Evolutionary conservation across 2,797 vertebrate species (phyloP), one percentile per base, ranked within the genome.

Genomic region (Sebastes steindachneri): DNA sequence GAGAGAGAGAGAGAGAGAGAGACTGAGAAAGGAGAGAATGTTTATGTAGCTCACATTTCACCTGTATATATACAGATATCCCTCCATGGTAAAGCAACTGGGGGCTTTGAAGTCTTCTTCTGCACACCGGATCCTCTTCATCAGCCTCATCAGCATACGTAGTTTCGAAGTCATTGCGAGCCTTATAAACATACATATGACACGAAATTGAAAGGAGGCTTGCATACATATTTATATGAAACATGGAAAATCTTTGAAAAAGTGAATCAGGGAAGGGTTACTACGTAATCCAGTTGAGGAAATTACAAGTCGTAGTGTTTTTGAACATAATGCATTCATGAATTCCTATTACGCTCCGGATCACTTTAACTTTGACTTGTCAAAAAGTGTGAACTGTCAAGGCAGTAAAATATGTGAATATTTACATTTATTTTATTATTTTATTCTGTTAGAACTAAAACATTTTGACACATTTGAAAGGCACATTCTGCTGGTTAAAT

Each of bases 151-250:
- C 99, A 83, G 97, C 97, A 15, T 98, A 97, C 0, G 98, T 99
- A 90, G 98, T 99, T 95, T 99, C 98, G 90, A 99, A 99, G 93
- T 99, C 99, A 94, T 99, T 99, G 37, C 98, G 96, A 25, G 98
- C 99, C 98, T 99, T 89, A 51, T 89, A 6, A 83, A 72, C 71
- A 78, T 28, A 94, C 53, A 87, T 5, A 4, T 28, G 31, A 60
- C 59, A 79, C 4, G 31, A 4, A n/a, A 73, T 25, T 21, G 3
- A 76, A 76, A 62, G 23, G 19, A 29, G 33, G n/a, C 4, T 63
- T 68, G 11, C 3, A 10, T 54, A 45, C 8, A 53, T 26, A 45
- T n/a, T 33, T 77, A 55, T 2, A 26, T 66, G 1, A 69, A 17
- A 59, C 19, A 17, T 23, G 7, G 7, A 31, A 14, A 53, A 33